Evolutionary conservation across 2,888 invertebrate species (phyloP).

Genomic region (Eurytoma adleriae): DNA sequence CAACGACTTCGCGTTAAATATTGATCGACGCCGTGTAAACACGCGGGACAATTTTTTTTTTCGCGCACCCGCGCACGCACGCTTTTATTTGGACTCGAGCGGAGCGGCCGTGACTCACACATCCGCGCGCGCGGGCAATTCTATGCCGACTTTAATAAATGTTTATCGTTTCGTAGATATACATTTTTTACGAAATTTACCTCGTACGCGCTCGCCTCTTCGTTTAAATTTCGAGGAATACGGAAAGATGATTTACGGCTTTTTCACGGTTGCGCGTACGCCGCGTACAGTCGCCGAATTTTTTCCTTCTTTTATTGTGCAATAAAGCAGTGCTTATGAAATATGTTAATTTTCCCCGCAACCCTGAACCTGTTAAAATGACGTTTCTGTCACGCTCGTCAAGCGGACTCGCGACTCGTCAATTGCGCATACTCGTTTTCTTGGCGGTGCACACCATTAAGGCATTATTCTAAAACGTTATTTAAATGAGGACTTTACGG

Average conservation of each 20-base stretch:
- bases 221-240: neutral
- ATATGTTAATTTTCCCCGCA: slow-evolving; percentile 44
- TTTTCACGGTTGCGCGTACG: slow-evolving; percentile 21
- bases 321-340: slow-evolving; percentile 49
- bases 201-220: neutral
- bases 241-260: slow-evolving; percentile 30
- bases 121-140: neutral
- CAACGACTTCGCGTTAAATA: slow-evolving; percentile 44
- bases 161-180: neutral
- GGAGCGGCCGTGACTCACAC: neutral
- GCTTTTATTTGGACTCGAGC: neutral
- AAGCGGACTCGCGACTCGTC: slow-evolving; percentile 5
- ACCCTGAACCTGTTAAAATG: slow-evolving; percentile 51
- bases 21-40: slow-evolving; percentile 48
- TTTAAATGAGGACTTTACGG: slow-evolving; percentile 1
- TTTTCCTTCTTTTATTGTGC: slow-evolving; percentile 34
- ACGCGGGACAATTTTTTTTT: slow-evolving; percentile 19
- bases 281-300: neutral
- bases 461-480: slow-evolving; percentile 5
- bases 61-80: neutral
- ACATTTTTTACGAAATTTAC: neutral
- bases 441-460: slow-evolving; percentile 11
- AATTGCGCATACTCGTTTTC: slow-evolving; percentile 16
- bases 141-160: neutral
- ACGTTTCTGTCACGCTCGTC: slow-evolving; percentile 30